Base-by-base conservation (phyloP, 1,140 invertebrate species). In the Drosophila neocordata region DNA sequence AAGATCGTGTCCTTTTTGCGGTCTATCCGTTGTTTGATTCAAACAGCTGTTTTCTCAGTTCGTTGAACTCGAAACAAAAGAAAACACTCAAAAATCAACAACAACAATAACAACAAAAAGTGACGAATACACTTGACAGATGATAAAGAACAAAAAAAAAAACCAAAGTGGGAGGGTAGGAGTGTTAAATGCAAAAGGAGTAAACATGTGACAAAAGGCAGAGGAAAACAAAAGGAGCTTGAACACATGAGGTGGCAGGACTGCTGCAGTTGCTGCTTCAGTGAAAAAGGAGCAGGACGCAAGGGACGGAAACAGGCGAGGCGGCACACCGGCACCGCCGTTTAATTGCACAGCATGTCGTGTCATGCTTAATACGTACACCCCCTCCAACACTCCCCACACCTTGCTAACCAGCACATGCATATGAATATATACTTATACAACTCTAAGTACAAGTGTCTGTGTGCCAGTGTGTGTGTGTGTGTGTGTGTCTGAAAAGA, bases 331-430 rank as follows among this genome's bases (percentile, higher is more conserved):
- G 51, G 60, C 53, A 52, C 31, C 24, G 34, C 37, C 22, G 41
- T 53, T 81, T 81, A 73, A 81, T 81, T 76, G 73, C 69, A 71
- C 78, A 71, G 66, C 63, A 68, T 51, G 57, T 53, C 62, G 31
- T 66, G 66, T 48, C 58, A 24, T 66, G 72, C 67, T 67, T 60
- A 55, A 69, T 62, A 38, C 24, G 9, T 6, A 55, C 48, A 31
- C 31, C 34, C 38, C 44, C 55, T 15, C 65, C 20, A 56, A 27
- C 41, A 7, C 5, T 18, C 7, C 34, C 44, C 38, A 13, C 51
- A 11, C 51, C 57, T 2, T 56, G 9, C 9, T 9, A 20, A 13
- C 15, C 24, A 13, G 4, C 12, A 15, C 51, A 55, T 22, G 34
- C 48, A 20, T 53, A 48, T 4, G 9, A 18, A 48, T 15, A 48